Base-by-base conservation (phyloP, 2,113 vertebrate genomes). In the Stomatorhinus ivindoensis region DNA sequence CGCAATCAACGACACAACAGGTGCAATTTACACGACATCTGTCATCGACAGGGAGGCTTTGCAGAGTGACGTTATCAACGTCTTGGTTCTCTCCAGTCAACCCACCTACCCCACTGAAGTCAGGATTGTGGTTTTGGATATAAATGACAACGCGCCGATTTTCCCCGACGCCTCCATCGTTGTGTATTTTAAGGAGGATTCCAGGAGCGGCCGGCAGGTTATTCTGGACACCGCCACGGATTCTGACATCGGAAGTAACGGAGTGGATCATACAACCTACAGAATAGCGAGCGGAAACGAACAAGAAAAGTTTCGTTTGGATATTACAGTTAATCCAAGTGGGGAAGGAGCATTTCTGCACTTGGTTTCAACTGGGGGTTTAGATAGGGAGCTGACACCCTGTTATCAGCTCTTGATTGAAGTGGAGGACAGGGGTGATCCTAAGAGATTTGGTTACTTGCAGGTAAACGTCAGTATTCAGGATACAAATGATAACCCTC, bases 61-160 rank as follows among this genome's bases (percentile, higher is more conserved):
- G 92, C 94, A 96, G 82, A 97, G 97, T 90, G 97, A 97, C 87
- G 96, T 98, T 90, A 96, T 99, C 92, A 98, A 99, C 92, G 94
- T 99, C 27, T 98, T 99, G 93, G 98, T 99, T 88, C 96, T 99
- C n/a, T 99, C 98, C 94, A 99, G 98, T 91, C 97, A 98, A 39
- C 98, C 98, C 65, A 99, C 97, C 0, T 99, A 99, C 92, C 98
- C 98, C 44, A 99, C 97, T 0, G 98, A 99, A 92, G 98, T 99
- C 91, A 94, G 98, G 1, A 97, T 99, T 48, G 92, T 98, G 73
- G 97, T 99, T 90, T 91, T 97, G 90, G 98, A 99, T 93, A 97
- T 99, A 10, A 99, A 99, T 0, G 98, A 99, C 92, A 99, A 99
- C 85, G 96, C 98, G 0, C 98, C 98, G 0, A 96, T 98, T 90